phyloP scores from a whole-genome alignment of 2,113 vertebrate species.

The Sander lucioperca region DNA sequence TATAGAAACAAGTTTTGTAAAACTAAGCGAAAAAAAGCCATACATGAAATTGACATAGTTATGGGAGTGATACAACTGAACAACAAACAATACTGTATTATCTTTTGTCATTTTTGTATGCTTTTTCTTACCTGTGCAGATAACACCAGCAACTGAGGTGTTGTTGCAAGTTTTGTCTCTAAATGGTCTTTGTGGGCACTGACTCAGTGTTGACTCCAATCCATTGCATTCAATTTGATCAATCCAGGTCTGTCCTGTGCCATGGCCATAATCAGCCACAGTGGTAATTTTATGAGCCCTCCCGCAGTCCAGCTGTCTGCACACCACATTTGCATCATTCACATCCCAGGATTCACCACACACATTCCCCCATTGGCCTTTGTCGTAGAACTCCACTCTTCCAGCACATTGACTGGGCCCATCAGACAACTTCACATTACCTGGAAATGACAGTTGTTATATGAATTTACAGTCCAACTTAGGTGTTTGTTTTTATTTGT shows the following conservation, averaged over 20 bases:
- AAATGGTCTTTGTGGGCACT: conserved; percentile 54
- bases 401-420: conserved; percentile 64
- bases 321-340: conserved; percentile 64
- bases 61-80: neutral
- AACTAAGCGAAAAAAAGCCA: neutral
- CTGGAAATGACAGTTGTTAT: conserved; percentile 41
- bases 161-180: conserved; percentile 55
- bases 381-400: conserved; percentile 68
- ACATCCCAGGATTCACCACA: conserved; percentile 74
- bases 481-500: neutral
- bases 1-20: neutral
- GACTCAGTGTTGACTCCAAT: conserved; percentile 44
- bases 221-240: conserved; percentile 70
- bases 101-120: neutral
- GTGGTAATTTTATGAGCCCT: conserved; percentile 37
- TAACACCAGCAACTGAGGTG: conserved; percentile 60
- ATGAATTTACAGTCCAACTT: neutral
- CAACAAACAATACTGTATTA: neutral
- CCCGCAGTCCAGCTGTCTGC: conserved; percentile 69
- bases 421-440: conserved; percentile 61
- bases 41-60: neutral
- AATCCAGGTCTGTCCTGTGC: conserved; percentile 26
- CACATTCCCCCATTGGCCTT: conserved; percentile 69
- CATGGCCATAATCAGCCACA: conserved; percentile 16
- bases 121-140: conserved; percentile 68